A percentile compares a stretch with the other conserved stretches of the same genome.
These are phyloP conservation scores for Aethina tumida DNA, from an alignment of 1,140 invertebrate genomes.

Conservation along the genomic window DNA sequence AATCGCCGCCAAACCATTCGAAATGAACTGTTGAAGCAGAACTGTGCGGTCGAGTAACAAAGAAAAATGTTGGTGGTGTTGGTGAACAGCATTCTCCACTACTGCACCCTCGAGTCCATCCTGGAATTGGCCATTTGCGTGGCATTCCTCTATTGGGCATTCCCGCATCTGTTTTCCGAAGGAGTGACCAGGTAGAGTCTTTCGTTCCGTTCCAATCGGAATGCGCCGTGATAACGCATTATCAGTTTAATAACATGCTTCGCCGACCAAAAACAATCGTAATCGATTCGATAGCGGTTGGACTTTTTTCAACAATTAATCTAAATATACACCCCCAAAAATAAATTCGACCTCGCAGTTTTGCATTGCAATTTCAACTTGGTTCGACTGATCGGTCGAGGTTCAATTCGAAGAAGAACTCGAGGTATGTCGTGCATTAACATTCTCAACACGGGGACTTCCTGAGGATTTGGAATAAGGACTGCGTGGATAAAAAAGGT, in stretches of 20 bases:
- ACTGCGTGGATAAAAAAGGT: too few species aligned
- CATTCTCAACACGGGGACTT: too few species aligned
- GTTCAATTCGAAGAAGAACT: too few species aligned
- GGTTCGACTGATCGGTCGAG: too few species aligned
- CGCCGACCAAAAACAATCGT: background rate
- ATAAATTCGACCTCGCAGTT: background rate
- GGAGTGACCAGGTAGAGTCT: conserved; percentile 21
- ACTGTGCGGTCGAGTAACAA: too few species aligned
- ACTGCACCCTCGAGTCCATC: conserved; percentile 21
- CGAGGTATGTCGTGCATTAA: too few species aligned
- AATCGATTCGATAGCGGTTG: conserved; percentile 7
- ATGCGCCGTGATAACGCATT: background rate
- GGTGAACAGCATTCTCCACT: conserved; percentile 5
- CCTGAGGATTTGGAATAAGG: too few species aligned
- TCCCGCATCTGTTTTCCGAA: conserved; percentile 22
- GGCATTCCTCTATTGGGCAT: conserved; percentile 28
- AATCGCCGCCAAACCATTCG: too few species aligned
- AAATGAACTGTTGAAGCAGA: too few species aligned
- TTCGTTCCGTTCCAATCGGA: background rate
- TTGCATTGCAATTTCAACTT: too few species aligned
- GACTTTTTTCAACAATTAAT: background rate
- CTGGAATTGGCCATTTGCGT: conserved; percentile 24
- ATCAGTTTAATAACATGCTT: background rate
- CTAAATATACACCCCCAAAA: background rate
- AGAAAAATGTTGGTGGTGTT: too few species aligned